Percentiles rank a stretch among this genome's conserved stretches.
Conservation (phyloP, 2,113 vertebrate genomes). For the Eulemur rufifrons region DNA sequence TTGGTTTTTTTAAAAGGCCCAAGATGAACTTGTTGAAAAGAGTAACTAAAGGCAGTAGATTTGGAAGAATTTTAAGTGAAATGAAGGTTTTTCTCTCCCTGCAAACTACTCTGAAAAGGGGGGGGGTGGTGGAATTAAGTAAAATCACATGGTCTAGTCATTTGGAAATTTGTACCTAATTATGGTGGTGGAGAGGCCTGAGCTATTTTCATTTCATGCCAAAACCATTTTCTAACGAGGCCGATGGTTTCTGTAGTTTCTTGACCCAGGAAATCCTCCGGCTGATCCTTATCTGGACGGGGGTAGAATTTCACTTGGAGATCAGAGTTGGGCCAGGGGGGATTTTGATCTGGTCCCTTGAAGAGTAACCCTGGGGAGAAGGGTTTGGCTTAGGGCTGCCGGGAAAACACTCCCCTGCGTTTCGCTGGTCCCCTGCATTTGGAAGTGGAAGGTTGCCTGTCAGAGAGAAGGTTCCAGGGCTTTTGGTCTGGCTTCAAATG, state of each 20-base stretch:
- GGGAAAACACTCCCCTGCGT: background rate
- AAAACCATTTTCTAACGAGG: conserved; percentile 62
- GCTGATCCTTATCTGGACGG: conserved; percentile 74
- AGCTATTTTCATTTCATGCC: conserved; percentile 68
- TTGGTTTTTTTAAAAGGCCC: background rate
- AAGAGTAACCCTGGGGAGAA: background rate
- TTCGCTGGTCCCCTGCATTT: background rate
- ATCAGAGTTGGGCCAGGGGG: background rate
- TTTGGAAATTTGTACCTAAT: conserved; percentile 78
- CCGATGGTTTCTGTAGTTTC: conserved; percentile 58
- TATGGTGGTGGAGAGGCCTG: conserved; percentile 65
- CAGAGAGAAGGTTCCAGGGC: background rate
- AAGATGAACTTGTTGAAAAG: background rate
- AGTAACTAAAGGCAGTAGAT: background rate
- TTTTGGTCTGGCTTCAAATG: background rate
- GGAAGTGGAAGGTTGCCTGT: background rate
- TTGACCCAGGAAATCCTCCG: conserved; percentile 75
- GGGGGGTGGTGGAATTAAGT: conserved; percentile 31
- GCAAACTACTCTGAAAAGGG: background rate
- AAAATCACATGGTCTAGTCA: conserved; percentile 67
- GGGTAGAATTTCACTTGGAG: conserved; percentile 61
- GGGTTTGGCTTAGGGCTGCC: background rate
- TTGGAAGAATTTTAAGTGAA: background rate
- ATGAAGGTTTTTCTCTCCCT: background rate
- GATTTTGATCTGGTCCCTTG: conserved; percentile 34